Base-by-base conservation (phyloP, 2,888 invertebrate genomes). In the Meandrusa payeni region DNA sequence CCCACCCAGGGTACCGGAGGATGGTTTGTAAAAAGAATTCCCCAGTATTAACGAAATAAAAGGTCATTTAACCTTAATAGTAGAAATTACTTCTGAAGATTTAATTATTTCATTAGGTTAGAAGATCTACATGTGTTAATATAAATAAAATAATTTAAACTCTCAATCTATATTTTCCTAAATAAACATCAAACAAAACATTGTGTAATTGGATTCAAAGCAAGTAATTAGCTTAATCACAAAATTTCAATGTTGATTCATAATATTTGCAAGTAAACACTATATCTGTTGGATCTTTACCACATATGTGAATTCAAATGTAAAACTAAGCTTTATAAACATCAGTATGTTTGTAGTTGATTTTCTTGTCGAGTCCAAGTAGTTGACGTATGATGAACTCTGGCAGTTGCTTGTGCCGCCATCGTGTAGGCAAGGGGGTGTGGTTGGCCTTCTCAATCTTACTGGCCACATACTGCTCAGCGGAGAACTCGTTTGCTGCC, bases 401-500 rank as follows among this genome's bases (percentile, higher is more conserved):
- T 0, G 94, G 94, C 46, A 94, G 69, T 0, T 90, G 77, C 59
- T 90, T 91, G 55, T 93, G 93, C 51, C 87, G 89, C 89, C 76
- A 90, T 50, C 64, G 71, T 10, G 74, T 86, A 0, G 92, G 92
- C 40, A 92, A 61, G 0, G 90, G 90, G 0, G 82, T 88, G 60
- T 90, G 89, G 54, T 91, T 92, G 0, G 92, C 91, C 53, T 88
- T 73, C 6, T 82, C 69, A 0, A 96, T 64, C 59, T 92, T 91
- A 10, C 90, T 88, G 0, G 85, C 72, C 0, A 96, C 94, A 67
- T 94, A 94, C 34, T 89, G 69, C 52, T 93, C 92, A 0, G 96
- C 93, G 46, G 93, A 91, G 75, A 96, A 97, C 38, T 89, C 87
- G 50, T 95, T 91, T 0, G 95, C 95, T 28, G 90, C 81, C 68